A percentile compares a stretch with the other conserved stretches of the same genome.
phyloP scores from a whole-genome alignment of 2,888 invertebrate species.

The Alsophila aescularia region DNA sequence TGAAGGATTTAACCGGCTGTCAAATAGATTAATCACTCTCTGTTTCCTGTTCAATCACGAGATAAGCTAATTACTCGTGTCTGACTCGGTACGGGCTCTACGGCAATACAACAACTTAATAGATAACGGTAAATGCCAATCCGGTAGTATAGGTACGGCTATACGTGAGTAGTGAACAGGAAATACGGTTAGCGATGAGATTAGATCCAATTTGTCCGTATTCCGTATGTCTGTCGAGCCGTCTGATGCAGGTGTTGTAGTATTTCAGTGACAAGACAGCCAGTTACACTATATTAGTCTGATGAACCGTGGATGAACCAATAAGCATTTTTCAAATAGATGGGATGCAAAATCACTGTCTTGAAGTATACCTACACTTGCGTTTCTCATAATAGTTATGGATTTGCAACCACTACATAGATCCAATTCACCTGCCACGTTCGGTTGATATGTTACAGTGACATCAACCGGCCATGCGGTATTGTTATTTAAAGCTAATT shows the following conservation, averaged over 20 bases:
- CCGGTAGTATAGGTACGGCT: neutral
- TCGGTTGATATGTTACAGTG: neutral
- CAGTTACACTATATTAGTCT: too few relatives aligned
- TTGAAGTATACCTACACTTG: too few relatives aligned
- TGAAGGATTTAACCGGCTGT: neutral
- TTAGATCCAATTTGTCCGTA: slow-evolving; percentile 2
- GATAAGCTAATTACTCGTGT: slow-evolving; percentile 3
- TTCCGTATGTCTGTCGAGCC: neutral
- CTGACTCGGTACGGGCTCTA: neutral
- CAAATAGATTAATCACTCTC: neutral
- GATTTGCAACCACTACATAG: too few relatives aligned
- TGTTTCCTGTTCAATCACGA: slow-evolving; percentile 1
- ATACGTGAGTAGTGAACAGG: neutral
- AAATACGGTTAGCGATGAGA: neutral
- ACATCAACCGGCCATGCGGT: slow-evolving; percentile 8
- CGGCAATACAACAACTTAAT: too few relatives aligned
- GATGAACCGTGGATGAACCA: too few relatives aligned
- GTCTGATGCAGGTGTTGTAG: neutral
- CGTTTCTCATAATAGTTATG: too few relatives aligned
- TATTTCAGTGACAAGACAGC: too few relatives aligned
- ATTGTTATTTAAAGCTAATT: slow-evolving; percentile 54
- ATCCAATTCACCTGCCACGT: too few relatives aligned
- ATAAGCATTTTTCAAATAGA: too few relatives aligned
- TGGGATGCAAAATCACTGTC: too few relatives aligned
- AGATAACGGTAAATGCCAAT: neutral